Evolutionary conservation across 2,888 invertebrate genomes (phyloP).

Genomic region (Lasiommata megera): DNA sequence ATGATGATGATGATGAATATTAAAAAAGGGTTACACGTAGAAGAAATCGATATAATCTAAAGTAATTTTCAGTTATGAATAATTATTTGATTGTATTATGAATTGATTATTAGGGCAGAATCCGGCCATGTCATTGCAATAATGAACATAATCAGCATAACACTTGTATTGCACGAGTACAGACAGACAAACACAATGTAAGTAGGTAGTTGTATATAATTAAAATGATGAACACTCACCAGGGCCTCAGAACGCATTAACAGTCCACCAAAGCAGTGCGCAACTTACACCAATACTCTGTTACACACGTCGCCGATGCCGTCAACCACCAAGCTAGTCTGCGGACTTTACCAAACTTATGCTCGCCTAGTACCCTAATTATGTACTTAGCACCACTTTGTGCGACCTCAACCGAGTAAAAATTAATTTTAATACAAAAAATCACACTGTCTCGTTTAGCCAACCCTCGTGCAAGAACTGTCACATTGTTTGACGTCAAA

Average conservation of each 20-base stretch:
- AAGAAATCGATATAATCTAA: too few species aligned
- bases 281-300: conserved; percentile 73
- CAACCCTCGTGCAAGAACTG: too few species aligned
- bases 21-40: too few species aligned
- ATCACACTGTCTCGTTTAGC: not conserved
- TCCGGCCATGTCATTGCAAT: not conserved
- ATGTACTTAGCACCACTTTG: conserved; percentile 55
- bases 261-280: conserved; percentile 81
- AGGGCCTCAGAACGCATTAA: conserved; percentile 74
- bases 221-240: conserved; percentile 79
- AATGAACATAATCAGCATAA: conserved; percentile 9
- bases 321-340: conserved; percentile 76
- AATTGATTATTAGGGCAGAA: too few species aligned
- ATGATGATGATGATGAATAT: too few species aligned
- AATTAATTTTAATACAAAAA: not conserved
- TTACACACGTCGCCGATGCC: conserved; percentile 73
- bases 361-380: conserved; percentile 71
- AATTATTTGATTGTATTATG: too few species aligned
- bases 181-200: conserved; percentile 36
- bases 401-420: conserved; percentile 56
- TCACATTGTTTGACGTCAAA: too few species aligned
- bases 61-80: too few species aligned
- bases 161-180: conserved; percentile 17
- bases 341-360: conserved; percentile 76
- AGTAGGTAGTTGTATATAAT: conserved; percentile 43